phyloP scores from a whole-genome alignment of 2,797 vertebrate species.

The Takifugu ocellatus region DNA sequence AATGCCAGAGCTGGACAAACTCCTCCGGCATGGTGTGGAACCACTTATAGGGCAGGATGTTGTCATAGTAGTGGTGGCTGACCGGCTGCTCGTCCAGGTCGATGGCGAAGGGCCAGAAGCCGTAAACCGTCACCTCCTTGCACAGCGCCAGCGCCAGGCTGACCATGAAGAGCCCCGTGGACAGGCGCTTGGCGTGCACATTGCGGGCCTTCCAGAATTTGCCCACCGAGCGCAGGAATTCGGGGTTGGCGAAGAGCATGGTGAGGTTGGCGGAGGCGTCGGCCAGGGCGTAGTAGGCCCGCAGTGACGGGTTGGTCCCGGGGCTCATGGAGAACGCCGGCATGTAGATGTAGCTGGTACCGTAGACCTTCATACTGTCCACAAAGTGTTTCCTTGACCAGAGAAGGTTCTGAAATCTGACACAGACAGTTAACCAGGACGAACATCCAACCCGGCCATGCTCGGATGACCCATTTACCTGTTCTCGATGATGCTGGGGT shows the following conservation, averaged over 20 bases:
- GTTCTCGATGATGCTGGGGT: slow-evolving; percentile 96
- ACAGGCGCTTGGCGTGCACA: slow-evolving; percentile 89
- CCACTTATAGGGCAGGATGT: slow-evolving; percentile 85
- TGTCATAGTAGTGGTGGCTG: slow-evolving; percentile 98
- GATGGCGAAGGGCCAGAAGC: slow-evolving; percentile 94
- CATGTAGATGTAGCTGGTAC: slow-evolving; percentile 93
- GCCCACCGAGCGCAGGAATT: slow-evolving; percentile 88
- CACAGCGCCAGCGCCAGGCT: slow-evolving; percentile 91
- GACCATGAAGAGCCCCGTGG: slow-evolving; percentile 92
- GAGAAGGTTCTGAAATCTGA: slow-evolving; percentile 91
- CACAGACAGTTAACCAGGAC: neutral
- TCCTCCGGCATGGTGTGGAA: slow-evolving; percentile 98
- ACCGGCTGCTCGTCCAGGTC: slow-evolving; percentile 81
- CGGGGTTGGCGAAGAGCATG: slow-evolving; percentile 93
- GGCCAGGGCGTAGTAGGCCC: slow-evolving; percentile 85
- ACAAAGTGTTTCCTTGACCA: slow-evolving; percentile 93
- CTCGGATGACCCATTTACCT: slow-evolving; percentile 71
- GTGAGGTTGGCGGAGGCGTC: slow-evolving; percentile 87
- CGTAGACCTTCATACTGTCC: slow-evolving; percentile 89
- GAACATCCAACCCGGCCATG: no score
- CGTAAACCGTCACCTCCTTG: slow-evolving; percentile 91
- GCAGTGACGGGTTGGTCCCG: slow-evolving; percentile 88
- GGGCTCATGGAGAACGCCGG: slow-evolving; percentile 95
- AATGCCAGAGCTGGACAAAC: slow-evolving; percentile 93
- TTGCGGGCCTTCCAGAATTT: slow-evolving; percentile 91